Conservation (phyloP, 2,113 vertebrate species). For the Nestor notabilis region DNA sequence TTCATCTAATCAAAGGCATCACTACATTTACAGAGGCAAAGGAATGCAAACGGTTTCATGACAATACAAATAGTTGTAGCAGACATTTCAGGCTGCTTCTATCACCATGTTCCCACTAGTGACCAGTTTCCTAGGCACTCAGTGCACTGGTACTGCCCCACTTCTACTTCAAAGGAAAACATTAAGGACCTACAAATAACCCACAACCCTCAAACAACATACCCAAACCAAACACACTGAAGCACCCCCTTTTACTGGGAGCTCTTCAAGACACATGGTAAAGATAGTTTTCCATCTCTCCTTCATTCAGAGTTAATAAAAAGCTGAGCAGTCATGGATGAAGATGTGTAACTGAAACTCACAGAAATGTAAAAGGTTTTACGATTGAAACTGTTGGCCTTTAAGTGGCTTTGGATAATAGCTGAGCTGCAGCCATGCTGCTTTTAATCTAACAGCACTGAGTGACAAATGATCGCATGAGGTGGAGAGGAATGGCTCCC, state of each 20-base stretch:
- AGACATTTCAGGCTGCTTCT: not conserved
- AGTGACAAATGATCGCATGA: not conserved
- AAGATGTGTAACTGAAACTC: not conserved
- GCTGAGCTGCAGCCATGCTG: not conserved
- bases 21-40: not conserved
- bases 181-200: not conserved
- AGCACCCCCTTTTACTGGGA: not conserved
- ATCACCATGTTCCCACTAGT: not conserved
- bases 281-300: not conserved
- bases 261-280: not conserved
- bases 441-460: constrained; percentile 39
- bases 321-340: not conserved
- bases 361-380: constrained; percentile 12
- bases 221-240: not conserved
- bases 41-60: not conserved
- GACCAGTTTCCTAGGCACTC: not conserved
- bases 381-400: constrained; percentile 8
- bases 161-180: not conserved
- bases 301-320: not conserved
- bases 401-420: constrained; percentile 12
- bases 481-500: not conserved
- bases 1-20: not conserved
- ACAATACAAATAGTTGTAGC: not conserved
- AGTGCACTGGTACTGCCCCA: accelerated
- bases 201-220: not conserved